phyloP scores from a whole-genome alignment of 2,113 vertebrate genomes.

The Cyprinodon variegatus region DNA sequence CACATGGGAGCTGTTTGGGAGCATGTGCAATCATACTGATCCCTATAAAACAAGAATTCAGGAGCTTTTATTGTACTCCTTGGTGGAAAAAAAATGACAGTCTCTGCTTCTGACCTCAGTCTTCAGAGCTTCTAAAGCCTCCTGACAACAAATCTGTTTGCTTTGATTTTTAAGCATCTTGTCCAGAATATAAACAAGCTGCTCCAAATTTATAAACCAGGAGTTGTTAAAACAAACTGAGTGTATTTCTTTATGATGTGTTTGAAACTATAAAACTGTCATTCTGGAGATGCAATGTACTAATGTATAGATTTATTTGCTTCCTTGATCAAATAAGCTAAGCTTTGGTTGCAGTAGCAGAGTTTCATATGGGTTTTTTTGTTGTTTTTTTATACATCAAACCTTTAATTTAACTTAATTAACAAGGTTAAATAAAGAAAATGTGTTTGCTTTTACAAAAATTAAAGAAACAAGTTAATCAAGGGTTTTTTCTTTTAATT shows the following conservation, averaged over 20 bases:
- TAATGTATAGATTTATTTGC: too few species aligned
- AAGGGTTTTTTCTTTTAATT: neutral
- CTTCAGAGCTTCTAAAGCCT: neutral
- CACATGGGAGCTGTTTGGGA: constrained; percentile 56
- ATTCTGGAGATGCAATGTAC: neutral
- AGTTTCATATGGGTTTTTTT: too few species aligned
- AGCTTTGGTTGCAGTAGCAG: too few species aligned
- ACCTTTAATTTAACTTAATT: too few species aligned
- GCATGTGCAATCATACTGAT: constrained; percentile 47
- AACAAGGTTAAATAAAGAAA: too few species aligned
- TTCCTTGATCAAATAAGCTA: too few species aligned
- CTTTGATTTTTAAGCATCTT: neutral
- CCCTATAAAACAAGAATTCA: constrained; percentile 48
- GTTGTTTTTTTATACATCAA: too few species aligned
- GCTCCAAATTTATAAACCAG: neutral
- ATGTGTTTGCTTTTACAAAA: too few species aligned
- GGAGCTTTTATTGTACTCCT: neutral
- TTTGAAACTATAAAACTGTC: neutral
- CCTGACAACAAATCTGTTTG: neutral
- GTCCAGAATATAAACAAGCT: neutral
- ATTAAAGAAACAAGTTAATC: too few species aligned
- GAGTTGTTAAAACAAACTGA: neutral
- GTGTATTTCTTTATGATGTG: neutral
- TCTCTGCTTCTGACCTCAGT: neutral
- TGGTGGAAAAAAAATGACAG: neutral